A percentile compares a stretch with the other conserved stretches of the same genome.
Conservation (phyloP, 1,140 invertebrate species). For the Megalopta genalis region DNA sequence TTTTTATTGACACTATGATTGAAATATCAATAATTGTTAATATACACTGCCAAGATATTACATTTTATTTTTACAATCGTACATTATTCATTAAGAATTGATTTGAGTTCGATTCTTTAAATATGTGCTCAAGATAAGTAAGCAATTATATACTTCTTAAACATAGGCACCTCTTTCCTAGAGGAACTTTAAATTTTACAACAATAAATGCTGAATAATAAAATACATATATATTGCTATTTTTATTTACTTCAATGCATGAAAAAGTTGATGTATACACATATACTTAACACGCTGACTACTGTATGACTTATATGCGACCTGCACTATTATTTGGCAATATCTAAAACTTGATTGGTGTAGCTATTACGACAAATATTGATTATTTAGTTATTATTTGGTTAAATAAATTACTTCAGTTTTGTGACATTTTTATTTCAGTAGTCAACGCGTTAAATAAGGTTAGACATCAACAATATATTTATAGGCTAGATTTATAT, state of each 20-base stretch:
- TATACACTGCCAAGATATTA: neutral
- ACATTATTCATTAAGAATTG: neutral
- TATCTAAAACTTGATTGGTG: too few relatives aligned
- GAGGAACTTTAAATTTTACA: neutral
- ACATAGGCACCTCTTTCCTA: neutral
- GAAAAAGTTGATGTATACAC: neutral
- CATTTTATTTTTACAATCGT: neutral
- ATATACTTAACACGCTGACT: neutral
- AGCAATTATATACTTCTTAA: neutral
- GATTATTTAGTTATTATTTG: too few relatives aligned
- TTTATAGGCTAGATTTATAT: too few relatives aligned
- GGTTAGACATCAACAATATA: too few relatives aligned
- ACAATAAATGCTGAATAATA: neutral
- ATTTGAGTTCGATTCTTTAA: neutral
- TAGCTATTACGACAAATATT: too few relatives aligned
- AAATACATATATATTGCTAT: neutral
- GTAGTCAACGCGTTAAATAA: too few relatives aligned
- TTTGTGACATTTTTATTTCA: too few relatives aligned
- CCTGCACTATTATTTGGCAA: too few relatives aligned
- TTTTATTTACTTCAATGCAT: constrained; percentile 7
- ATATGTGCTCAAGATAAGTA: neutral
- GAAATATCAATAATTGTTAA: neutral
- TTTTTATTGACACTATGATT: neutral
- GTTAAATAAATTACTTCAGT: too few relatives aligned
- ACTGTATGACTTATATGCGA: too few relatives aligned